Evolutionary conservation across 2,797 vertebrate genomes (phyloP), one percentile per base, ranked within the genome.

Genomic region (Limosa lapponica): DNA sequence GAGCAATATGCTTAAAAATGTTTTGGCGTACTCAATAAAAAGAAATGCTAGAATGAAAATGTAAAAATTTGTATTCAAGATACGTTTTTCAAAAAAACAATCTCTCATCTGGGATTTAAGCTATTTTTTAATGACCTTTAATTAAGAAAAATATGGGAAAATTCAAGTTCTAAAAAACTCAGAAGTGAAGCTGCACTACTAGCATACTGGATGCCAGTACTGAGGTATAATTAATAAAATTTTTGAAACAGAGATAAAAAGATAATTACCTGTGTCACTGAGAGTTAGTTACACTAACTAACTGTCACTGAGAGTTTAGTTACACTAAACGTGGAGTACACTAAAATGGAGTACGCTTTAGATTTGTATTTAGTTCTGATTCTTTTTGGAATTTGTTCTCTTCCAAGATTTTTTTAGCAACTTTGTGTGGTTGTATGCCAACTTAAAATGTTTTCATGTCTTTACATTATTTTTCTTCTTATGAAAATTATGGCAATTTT

Each of bases 281-380:
- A 43, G 17, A 72, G 28, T n/a, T 72, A n/a, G 28, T n/a, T 72
- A n/a, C 6, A 36, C n/a, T 48, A 48, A 83, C n/a, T n/a, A n/a
- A n/a, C n/a, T n/a, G n/a, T n/a, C n/a, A n/a, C n/a, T n/a, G n/a
- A n/a, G n/a, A n/a, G n/a, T n/a, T n/a, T n/a, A n/a, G 28, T n/a
- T 72, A n/a, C 6, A 36, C n/a, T 48, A 48, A 83, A 58, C 2
- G 58, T 23, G 6, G 0, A 1, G 8, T 37, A 24, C 0, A 0
- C 8, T 44, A 30, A 58, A 70, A 25, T 52, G n/a, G 16, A 71
- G 8, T 81, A 81, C 57, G 15, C 9, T 46, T 77, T 46, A 79
- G 6, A 34, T 70, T 75, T 91, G 1, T 64, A n/a, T 88, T 84
- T 74, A 78, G 5, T 52, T 88, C 37, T 83, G 4, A 71, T 66